Evolutionary conservation across 2,888 invertebrate species (phyloP).

Genomic region (Eupithecia exiguata): DNA sequence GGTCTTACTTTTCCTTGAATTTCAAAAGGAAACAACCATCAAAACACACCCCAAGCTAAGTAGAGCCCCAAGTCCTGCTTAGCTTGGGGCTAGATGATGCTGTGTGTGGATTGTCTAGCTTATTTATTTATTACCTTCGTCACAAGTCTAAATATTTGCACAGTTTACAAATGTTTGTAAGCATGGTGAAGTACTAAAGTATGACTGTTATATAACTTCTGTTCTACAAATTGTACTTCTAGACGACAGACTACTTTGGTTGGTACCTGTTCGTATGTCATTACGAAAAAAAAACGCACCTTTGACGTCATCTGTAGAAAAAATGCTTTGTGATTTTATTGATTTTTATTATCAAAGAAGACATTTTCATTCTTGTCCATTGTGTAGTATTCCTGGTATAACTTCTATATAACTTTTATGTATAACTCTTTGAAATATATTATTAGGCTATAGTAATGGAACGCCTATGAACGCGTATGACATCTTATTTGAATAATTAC

Average conservation of each 20-base stretch:
- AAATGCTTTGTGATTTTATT: not conserved
- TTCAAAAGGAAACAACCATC: not conserved
- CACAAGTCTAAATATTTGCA: not conserved
- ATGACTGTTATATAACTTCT: not conserved
- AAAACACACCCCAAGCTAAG: no score
- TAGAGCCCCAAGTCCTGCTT: no score
- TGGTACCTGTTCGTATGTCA: not conserved
- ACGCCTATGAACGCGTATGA: not conserved
- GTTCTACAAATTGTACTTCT: no score
- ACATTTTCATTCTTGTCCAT: not conserved
- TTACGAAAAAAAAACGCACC: not conserved
- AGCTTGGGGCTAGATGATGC: no score
- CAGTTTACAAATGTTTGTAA: not conserved
- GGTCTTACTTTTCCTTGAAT: conserved; percentile 12
- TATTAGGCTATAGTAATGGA: not conserved
- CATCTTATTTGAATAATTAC: conserved; percentile 5
- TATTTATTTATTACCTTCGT: no score
- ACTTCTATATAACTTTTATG: no score
- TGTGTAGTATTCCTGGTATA: not conserved
- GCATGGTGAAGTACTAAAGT: not conserved
- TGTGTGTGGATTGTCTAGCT: no score
- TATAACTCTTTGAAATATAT: not conserved
- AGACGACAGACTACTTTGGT: not conserved
- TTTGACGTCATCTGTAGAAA: not conserved
- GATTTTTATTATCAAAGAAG: not conserved